A percentile compares a stretch with the other conserved stretches of the same genome.
Evolutionary conservation across 2,113 vertebrate genomes (phyloP).

Genomic region (Tachycineta bicolor): DNA sequence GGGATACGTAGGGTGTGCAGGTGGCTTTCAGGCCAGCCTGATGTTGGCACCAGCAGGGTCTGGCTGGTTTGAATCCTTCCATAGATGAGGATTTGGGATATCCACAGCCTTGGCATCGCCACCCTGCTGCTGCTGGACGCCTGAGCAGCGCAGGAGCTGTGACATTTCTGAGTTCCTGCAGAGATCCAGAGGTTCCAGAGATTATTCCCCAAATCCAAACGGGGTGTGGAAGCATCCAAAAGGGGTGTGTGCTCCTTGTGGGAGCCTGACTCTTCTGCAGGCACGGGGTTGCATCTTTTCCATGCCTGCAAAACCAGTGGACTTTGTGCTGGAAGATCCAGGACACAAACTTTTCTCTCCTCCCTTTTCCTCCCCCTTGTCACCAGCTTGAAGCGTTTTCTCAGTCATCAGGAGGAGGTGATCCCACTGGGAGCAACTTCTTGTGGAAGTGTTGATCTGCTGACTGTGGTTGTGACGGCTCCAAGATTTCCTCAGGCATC

Average conservation of each 20-base stretch:
- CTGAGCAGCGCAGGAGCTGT: not conserved
- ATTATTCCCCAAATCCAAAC: not conserved
- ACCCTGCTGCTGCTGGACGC: not conserved
- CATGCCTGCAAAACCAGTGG: not conserved
- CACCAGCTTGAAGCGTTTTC: conserved; percentile 15
- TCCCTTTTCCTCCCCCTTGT: conserved; percentile 2
- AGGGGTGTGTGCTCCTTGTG: not conserved
- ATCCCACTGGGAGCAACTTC: conserved; percentile 26
- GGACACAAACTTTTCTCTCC: not conserved
- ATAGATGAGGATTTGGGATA: not conserved
- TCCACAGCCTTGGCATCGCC: not conserved
- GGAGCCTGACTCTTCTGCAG: not conserved
- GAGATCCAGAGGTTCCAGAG: not conserved
- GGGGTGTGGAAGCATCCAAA: not conserved
- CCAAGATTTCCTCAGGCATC: conserved; percentile 16
- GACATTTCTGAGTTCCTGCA: not conserved
- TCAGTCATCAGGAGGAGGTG: not conserved
- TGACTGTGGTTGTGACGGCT: conserved; percentile 35
- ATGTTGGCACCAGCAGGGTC: not conserved
- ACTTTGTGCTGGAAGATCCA: not conserved
- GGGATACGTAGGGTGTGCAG: not conserved
- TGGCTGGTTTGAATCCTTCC: not conserved
- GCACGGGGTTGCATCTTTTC: not conserved
- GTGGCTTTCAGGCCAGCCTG: not conserved
- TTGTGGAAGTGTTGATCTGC: conserved; percentile 42